Evolutionary conservation across 2,888 invertebrate genomes (phyloP).

Genomic region (Drosophila stalkeri): DNA sequence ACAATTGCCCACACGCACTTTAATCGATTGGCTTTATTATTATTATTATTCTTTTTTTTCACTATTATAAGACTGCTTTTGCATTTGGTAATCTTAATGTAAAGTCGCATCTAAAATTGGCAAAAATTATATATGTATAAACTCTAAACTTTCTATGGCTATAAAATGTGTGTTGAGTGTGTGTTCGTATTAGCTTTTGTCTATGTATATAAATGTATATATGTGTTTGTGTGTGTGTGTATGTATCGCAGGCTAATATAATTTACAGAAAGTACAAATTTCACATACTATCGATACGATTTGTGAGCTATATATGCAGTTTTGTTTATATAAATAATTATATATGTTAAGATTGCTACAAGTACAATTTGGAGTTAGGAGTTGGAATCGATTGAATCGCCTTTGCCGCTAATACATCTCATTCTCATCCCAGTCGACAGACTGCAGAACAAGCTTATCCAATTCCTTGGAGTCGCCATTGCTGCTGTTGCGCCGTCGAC

Average conservation of each 20-base stretch:
- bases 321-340: constrained; percentile 24
- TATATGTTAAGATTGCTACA: constrained; percentile 33
- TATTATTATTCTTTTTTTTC: background rate
- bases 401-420: constrained; percentile 82
- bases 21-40: constrained; percentile 17
- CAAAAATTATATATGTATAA: constrained; percentile 34
- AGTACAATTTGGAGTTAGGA: constrained; percentile 17
- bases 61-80: constrained; percentile 11
- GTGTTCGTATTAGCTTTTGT: constrained; percentile 17
- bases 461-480: constrained; percentile 84
- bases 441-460: constrained; percentile 84
- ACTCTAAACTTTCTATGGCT: constrained; percentile 45
- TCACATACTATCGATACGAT: constrained; percentile 31
- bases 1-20: constrained; percentile 5
- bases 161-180: constrained; percentile 31
- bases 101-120: constrained; percentile 67
- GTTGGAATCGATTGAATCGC: constrained; percentile 4
- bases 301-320: constrained; percentile 27
- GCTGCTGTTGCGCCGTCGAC: constrained; percentile 83
- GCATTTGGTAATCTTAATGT: constrained; percentile 40
- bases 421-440: constrained; percentile 85
- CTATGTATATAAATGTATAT: background rate
- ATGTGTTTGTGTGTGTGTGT: background rate
- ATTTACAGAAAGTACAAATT: constrained; percentile 56
- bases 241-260: constrained; percentile 55